Percentiles rank a stretch among this genome's conserved stretches.
phyloP scores from a whole-genome alignment of 2,113 vertebrate species.

The Callopanchax toddi region DNA sequence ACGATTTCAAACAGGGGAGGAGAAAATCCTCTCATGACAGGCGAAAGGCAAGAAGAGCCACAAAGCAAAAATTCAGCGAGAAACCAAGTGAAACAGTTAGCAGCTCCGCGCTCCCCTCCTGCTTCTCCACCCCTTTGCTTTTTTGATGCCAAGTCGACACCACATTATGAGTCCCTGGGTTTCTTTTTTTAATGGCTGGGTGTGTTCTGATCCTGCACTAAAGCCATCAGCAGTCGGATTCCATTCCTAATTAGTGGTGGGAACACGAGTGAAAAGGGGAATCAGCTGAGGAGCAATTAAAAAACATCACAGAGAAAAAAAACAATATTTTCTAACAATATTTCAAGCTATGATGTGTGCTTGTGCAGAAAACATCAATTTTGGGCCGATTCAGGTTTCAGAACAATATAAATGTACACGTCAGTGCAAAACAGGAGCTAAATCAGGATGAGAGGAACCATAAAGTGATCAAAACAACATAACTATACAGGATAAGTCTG shows the following conservation, averaged over 20 bases:
- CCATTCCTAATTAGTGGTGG: conserved; percentile 74
- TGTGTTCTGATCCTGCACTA: conserved; percentile 69
- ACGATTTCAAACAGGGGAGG: conserved; percentile 31
- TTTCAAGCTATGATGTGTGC: conserved; percentile 36
- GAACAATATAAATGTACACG: neutral
- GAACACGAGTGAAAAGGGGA: conserved; percentile 58
- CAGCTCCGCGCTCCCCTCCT: conserved; percentile 23
- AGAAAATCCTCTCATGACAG: conserved; percentile 42
- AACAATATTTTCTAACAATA: conserved; percentile 58
- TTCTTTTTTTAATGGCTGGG: conserved; percentile 69
- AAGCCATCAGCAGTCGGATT: conserved; percentile 66
- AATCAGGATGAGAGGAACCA: neutral
- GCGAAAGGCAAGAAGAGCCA: conserved; percentile 44
- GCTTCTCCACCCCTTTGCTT: conserved; percentile 50
- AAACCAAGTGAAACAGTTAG: conserved; percentile 42
- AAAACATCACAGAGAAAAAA: conserved; percentile 47
- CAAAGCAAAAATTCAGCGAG: conserved; percentile 44
- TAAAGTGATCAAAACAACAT: neutral
- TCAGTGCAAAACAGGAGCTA: neutral
- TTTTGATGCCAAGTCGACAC: conserved; percentile 53
- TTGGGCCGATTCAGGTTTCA: neutral
- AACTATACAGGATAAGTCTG: neutral
- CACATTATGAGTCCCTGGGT: conserved; percentile 71
- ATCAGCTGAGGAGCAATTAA: conserved; percentile 67
- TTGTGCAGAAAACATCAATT: neutral